phyloP scores from a whole-genome alignment of 2,113 vertebrate species.

The Oophaga pumilio region DNA sequence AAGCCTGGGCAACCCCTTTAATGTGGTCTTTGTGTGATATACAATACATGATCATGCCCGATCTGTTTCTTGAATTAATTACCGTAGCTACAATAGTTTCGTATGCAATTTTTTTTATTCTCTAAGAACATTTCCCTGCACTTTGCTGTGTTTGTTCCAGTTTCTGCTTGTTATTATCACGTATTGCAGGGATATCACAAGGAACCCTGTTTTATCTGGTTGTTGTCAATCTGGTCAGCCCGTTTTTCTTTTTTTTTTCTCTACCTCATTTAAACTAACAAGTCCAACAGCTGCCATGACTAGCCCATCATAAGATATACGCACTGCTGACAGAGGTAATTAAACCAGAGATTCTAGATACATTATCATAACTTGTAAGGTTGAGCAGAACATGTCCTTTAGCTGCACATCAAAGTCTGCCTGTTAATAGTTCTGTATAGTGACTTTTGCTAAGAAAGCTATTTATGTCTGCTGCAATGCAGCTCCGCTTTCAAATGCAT shows the following conservation, averaged over 20 bases:
- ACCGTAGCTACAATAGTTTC: background rate
- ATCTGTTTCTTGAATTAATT: background rate
- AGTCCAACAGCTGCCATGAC: constrained; percentile 22
- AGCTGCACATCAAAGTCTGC: background rate
- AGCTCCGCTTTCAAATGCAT: too few species aligned
- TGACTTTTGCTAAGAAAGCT: background rate
- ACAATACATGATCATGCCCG: too few species aligned
- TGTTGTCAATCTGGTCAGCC: constrained; percentile 14
- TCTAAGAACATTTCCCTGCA: background rate
- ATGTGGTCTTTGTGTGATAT: too few species aligned
- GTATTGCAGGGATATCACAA: background rate
- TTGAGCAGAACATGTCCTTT: constrained; percentile 26
- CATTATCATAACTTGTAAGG: constrained; percentile 36
- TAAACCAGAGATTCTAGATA: constrained; percentile 30
- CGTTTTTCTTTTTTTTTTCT: constrained; percentile 9
- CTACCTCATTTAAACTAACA: constrained; percentile 32
- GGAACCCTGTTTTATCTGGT: constrained; percentile 5
- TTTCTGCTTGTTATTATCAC: constrained; percentile 29
- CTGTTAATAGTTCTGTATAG: background rate
- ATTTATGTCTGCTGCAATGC: background rate
- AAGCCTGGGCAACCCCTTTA: background rate
- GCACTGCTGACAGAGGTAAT: constrained; percentile 53
- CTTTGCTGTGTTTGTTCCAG: background rate
- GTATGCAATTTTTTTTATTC: background rate
- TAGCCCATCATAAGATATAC: constrained; percentile 23